These are phyloP conservation scores for Eupleurogrammus muticus DNA, from an alignment of 2,797 vertebrate genomes.

Conservation along the genomic window DNA sequence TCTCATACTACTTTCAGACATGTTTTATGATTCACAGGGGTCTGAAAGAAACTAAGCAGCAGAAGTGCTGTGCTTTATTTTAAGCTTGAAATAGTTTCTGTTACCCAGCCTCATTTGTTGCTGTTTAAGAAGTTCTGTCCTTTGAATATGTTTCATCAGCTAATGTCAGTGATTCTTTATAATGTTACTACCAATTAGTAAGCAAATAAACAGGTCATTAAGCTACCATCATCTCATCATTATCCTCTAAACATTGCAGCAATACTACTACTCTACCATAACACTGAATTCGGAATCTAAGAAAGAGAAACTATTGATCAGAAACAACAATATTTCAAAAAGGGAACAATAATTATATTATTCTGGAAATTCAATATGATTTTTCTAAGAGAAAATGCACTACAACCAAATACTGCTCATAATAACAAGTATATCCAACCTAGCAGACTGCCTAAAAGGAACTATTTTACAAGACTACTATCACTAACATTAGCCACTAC, in stretches of 20 bases:
- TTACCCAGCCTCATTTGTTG: constrained; percentile 27
- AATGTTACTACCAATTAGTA: constrained; percentile 16
- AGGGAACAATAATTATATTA: neutral
- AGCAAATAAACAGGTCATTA: constrained; percentile 26
- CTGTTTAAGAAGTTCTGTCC: constrained; percentile 19
- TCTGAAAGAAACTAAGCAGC: constrained; percentile 13
- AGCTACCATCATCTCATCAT: constrained; percentile 15
- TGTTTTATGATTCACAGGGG: constrained; percentile 31
- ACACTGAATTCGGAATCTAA: constrained; percentile 19
- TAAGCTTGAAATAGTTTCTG: constrained; percentile 18
- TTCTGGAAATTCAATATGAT: constrained; percentile 15
- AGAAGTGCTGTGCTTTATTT: neutral
- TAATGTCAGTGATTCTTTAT: constrained; percentile 20
- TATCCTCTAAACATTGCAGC: constrained; percentile 1
- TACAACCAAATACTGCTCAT: constrained; percentile 7
- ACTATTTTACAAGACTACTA: constrained; percentile 41
- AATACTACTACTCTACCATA: neutral
- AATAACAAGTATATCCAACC: constrained; percentile 4
- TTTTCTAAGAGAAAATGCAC: constrained; percentile 10
- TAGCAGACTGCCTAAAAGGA: constrained; percentile 25
- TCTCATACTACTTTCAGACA: constrained; percentile 41
- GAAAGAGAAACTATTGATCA: constrained; percentile 1
- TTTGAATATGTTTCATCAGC: constrained; percentile 22
- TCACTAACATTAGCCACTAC: constrained; percentile 20
- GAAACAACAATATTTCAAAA: neutral